A percentile compares a stretch with the other conserved stretches of the same genome.
These are phyloP conservation scores for Archilochus colubris DNA, from an alignment of 2,113 vertebrate genomes.

Conservation along the genomic window DNA sequence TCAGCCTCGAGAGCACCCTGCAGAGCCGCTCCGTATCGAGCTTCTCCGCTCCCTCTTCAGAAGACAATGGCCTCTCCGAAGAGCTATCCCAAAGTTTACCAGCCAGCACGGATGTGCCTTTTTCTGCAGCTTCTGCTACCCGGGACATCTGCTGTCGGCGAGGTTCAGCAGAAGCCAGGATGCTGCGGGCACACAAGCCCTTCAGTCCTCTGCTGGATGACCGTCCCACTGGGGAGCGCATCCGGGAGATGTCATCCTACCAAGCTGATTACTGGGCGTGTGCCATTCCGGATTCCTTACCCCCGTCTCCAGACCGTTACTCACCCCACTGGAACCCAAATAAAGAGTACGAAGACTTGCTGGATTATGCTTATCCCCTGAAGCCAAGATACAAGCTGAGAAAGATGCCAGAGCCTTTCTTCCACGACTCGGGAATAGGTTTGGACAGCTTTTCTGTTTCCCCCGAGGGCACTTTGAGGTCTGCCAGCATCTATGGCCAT, in stretches of 20 bases:
- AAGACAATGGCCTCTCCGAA: constrained; percentile 23
- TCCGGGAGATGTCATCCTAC: constrained; percentile 62
- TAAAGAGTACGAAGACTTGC: constrained; percentile 87
- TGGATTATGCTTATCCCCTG: constrained; percentile 93
- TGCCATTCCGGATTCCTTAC: constrained; percentile 81
- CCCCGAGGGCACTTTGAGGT: constrained; percentile 60
- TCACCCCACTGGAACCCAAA: constrained; percentile 87
- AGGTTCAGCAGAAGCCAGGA: not conserved
- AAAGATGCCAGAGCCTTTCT: constrained; percentile 61
- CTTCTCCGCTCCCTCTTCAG: constrained; percentile 33
- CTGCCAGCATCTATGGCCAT: not conserved
- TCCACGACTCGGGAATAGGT: constrained; percentile 89
- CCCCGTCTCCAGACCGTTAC: constrained; percentile 80
- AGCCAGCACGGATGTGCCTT: not conserved
- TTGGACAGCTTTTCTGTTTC: constrained; percentile 83
- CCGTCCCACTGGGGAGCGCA: fast-evolving
- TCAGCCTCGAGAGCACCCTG: not conserved
- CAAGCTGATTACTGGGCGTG: constrained; percentile 89
- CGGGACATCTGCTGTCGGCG: not conserved
- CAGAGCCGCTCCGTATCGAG: constrained; percentile 12
- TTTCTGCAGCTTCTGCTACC: not conserved
- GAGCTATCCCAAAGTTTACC: not conserved
- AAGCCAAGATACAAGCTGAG: constrained; percentile 74
- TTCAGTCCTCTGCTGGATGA: not conserved
- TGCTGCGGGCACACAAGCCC: not conserved